phyloP scores from a whole-genome alignment of 2,113 vertebrate species.

The Pomatorhinus ruficollis region DNA sequence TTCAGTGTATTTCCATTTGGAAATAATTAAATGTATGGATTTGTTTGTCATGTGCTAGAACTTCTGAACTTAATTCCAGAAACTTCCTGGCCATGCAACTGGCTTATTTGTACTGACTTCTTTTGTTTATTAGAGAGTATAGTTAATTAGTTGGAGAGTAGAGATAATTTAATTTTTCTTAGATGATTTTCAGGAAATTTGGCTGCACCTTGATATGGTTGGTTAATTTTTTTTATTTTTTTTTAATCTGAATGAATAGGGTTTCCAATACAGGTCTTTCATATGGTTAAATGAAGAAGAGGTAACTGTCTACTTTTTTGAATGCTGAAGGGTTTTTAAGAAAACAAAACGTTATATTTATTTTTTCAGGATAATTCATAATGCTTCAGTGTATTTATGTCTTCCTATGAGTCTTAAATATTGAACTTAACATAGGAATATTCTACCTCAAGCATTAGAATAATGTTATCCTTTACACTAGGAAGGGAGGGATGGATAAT shows the following conservation, averaged over 20 bases:
- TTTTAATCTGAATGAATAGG: not conserved
- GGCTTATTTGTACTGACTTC: not conserved
- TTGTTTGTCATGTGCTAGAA: not conserved
- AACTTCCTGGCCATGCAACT: not conserved
- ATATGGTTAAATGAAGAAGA: not conserved
- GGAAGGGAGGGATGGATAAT: not conserved
- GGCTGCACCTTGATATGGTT: not conserved
- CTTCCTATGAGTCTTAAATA: not conserved
- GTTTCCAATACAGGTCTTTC: not conserved
- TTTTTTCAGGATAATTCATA: not conserved
- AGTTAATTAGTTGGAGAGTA: not conserved
- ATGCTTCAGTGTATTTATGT: not conserved
- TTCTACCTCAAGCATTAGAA: not conserved
- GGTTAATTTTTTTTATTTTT: not conserved
- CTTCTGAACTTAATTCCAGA: slow-evolving; percentile 1
- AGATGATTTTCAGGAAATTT: not conserved
- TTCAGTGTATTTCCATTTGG: not conserved
- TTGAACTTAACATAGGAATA: not conserved
- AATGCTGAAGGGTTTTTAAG: not conserved
- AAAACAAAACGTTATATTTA: not conserved
- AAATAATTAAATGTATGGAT: not conserved
- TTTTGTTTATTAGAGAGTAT: not conserved
- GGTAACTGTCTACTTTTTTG: not conserved
- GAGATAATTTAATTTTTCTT: not conserved
- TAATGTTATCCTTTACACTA: not conserved